Evolutionary conservation across 2,113 vertebrate species (phyloP), one percentile per base, ranked within the genome.

Genomic region (Zapornia atra): DNA sequence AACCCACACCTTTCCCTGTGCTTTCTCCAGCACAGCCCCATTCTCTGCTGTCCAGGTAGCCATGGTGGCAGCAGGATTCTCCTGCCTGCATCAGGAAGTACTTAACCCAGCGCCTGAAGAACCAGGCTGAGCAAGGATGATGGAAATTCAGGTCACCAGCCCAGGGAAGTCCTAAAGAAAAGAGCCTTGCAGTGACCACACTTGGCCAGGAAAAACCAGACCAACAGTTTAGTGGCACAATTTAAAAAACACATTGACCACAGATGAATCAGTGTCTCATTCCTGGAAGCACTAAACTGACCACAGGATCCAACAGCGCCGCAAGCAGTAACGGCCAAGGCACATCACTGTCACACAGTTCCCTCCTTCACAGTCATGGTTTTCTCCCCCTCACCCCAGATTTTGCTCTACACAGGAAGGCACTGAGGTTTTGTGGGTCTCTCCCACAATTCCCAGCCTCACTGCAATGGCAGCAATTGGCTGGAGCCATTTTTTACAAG

Each of bases 201-300:
- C 33, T 80, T 34, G 77, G 86, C 54, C 72, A 87, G 36, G 24
- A 95, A 57, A 87, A 96, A 65, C 61, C 78, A 90, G 84, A 87
- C 56, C 15, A 77, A 53, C 36, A 82, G 84, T 70, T 92, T 15
- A 69, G 84, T 17, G 79, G 93, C 53, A 77, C 69, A 20, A 40
- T 36, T 95, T 77, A 59, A 80, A 93, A 92, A 95, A 90, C 70
- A 76, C 70, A 91, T 0, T 66, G 82, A 96, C 94, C 95, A 93
- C 87, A 91, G 87, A 90, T 90, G 93, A 96, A 88, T 93, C 84
- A 82, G 76, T 46, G 40, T n/a, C 60, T 91, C 78, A 50, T 34
- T 90, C 82, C 10, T 91, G 85, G 76, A 66, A 81, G 85, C 56
- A 31, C 51, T 78, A 33, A 86, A n/a, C 63, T 3, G 0, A 92